phyloP scores from a whole-genome alignment of 2,113 vertebrate genomes.

The Mobula birostris region DNA sequence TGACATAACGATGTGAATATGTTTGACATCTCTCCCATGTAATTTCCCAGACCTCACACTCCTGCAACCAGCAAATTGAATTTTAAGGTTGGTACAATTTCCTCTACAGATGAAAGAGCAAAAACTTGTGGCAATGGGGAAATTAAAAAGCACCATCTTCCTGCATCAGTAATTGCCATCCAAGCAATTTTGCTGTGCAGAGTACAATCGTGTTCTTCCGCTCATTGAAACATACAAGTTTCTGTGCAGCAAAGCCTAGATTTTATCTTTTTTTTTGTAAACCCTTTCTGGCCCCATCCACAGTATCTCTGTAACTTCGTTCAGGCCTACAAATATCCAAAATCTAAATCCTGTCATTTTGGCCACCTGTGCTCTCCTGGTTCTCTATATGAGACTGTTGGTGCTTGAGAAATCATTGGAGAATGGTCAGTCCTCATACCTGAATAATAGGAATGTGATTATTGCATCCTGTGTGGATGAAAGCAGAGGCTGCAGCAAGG shows the following conservation, averaged over 20 bases:
- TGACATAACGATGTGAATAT: not conserved
- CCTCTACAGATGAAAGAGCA: not conserved
- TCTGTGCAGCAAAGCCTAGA: not conserved
- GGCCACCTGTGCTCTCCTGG: not conserved
- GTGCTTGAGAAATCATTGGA: not conserved
- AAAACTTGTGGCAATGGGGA: not conserved
- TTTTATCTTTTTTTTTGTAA: not conserved
- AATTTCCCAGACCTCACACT: constrained; percentile 2
- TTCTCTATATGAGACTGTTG: not conserved
- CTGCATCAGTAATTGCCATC: not conserved
- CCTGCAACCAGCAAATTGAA: not conserved
- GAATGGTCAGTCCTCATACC: no score
- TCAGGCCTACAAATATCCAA: not conserved
- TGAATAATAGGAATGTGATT: no score
- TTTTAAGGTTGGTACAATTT: constrained; percentile 18
- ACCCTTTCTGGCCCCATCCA: not conserved
- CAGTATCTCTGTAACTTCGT: not conserved
- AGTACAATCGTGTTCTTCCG: not conserved
- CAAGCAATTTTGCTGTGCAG: not conserved
- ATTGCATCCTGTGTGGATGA: no score
- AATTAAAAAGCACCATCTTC: not conserved
- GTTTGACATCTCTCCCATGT: constrained; percentile 9
- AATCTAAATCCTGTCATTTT: not conserved
- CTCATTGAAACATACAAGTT: not conserved
- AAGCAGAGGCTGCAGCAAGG: no score